Evolutionary conservation across 2,113 vertebrate species (phyloP), one percentile per base, ranked within the genome.

Genomic region (Forbesichthys papilliferus): DNA sequence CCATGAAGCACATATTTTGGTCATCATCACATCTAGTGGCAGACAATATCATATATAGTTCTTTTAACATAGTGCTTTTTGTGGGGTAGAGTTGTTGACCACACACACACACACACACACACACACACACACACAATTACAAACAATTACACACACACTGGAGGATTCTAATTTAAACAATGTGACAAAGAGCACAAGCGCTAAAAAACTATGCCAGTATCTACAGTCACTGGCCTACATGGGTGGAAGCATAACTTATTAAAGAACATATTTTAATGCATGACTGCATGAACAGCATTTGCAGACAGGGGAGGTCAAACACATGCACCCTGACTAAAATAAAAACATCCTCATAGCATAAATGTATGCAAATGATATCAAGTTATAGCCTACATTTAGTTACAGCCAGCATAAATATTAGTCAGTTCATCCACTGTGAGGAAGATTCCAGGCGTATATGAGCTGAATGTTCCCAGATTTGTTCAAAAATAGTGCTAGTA

Each of bases 251-350:
- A 61, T 78, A 89, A 87, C 77, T 82, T 72, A 79, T 75, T 69
- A 42, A 42, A 42, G 36, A 84, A 79, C 80, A 77, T 68, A 74
- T 86, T 78, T 82, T 58, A 6, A 42, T 83, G 80, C 76, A 80
- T 75, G 69, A 78, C 79, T 75, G 66, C 48, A 7, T 51, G 27
- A 27, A 85, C 68, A 42, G 36, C 7, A 42, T 42, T 70, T 12
- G 61, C 69, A 57, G 63, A 72, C 61, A 63, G 73, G 27, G 27
- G 27, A 27, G 27, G 82, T 89, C 86, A 78, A 72, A 77, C 61
- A 58, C 18, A 80, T 72, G 36, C 60, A 54, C 72, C 78, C 63
- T 66, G 66, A 71, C 64, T 74, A 65, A 75, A 62, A 78, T n/a
- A 61, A 74, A 78, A 68, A 76, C 54, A 71, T 9, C 33, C 77